These are phyloP conservation scores for Dinoponera quadriceps DNA, from an alignment of 1,140 invertebrate genomes.

Conservation along the genomic window DNA sequence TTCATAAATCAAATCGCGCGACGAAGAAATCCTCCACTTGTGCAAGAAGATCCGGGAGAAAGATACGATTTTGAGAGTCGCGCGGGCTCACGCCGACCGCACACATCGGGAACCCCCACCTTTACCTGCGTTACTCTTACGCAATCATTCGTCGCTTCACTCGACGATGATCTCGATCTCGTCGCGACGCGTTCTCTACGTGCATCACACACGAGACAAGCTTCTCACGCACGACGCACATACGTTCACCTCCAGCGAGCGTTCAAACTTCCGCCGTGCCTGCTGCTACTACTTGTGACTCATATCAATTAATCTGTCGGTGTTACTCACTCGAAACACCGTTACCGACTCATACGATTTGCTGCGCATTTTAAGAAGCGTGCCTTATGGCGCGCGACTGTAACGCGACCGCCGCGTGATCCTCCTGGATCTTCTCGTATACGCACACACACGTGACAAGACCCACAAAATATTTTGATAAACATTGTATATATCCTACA, in stretches of 20 bases:
- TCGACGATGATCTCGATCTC: conserved; percentile 17
- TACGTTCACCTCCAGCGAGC: conserved; percentile 40
- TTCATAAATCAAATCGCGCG: background rate
- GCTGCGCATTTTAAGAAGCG: conserved; percentile 51
- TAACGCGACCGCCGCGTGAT: background rate
- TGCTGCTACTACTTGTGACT: conserved; percentile 70
- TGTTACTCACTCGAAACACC: conserved; percentile 72
- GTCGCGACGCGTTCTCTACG: background rate
- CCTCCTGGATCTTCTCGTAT: background rate
- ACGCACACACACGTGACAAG: too few relatives aligned
- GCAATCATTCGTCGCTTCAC: background rate
- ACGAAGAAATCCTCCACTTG: conserved; percentile 14
- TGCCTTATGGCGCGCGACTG: background rate
- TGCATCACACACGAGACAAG: background rate
- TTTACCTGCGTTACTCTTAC: conserved; percentile 9
- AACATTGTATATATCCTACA: too few relatives aligned
- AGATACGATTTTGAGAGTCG: conserved; percentile 5
- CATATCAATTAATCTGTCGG: conserved; percentile 74
- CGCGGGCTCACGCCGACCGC: background rate
- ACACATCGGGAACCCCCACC: background rate
- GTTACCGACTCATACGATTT: conserved; percentile 57
- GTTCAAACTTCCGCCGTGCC: conserved; percentile 56
- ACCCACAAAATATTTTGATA: too few relatives aligned
- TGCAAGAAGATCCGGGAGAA: background rate
- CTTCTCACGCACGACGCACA: background rate